These are phyloP conservation scores for Macrobrachium rosenbergii DNA, from an alignment of 1,140 invertebrate species.

Conservation along the genomic window DNA sequence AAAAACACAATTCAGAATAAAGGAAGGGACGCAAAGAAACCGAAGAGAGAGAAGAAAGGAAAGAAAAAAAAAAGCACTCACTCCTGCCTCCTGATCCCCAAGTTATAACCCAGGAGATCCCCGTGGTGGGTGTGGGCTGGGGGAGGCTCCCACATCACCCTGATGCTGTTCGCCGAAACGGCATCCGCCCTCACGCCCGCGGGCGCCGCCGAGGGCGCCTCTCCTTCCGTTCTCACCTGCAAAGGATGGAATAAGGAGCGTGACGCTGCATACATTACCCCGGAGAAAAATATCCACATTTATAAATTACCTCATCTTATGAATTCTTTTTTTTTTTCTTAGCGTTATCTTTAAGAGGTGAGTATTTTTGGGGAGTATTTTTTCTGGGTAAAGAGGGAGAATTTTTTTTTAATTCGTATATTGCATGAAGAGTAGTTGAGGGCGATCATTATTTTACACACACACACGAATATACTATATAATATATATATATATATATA, in stretches of 20 bases:
- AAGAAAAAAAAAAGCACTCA: slow-evolving; percentile 6
- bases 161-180: slow-evolving; percentile 12
- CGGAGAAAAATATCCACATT: too few relatives aligned
- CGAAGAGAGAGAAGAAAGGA: background rate
- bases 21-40: too few relatives aligned
- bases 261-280: too few relatives aligned
- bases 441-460: background rate
- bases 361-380: too few relatives aligned
- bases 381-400: too few relatives aligned
- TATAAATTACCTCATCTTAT: too few relatives aligned
- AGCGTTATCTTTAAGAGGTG: too few relatives aligned
- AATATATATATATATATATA: too few relatives aligned
- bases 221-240: slow-evolving; percentile 18
- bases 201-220: slow-evolving; percentile 30
- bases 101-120: slow-evolving; percentile 71
- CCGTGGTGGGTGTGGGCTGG: slow-evolving; percentile 70
- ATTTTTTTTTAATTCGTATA: background rate
- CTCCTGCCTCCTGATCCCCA: slow-evolving; percentile 54
- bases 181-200: slow-evolving; percentile 12
- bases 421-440: background rate
- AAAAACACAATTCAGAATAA: background rate
- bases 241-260: background rate
- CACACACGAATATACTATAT: background rate
- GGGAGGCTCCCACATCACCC: slow-evolving; percentile 70
- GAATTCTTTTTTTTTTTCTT: too few relatives aligned